Conservation (phyloP, 2,113 vertebrate genomes). For the Lepisosteus oculatus region DNA sequence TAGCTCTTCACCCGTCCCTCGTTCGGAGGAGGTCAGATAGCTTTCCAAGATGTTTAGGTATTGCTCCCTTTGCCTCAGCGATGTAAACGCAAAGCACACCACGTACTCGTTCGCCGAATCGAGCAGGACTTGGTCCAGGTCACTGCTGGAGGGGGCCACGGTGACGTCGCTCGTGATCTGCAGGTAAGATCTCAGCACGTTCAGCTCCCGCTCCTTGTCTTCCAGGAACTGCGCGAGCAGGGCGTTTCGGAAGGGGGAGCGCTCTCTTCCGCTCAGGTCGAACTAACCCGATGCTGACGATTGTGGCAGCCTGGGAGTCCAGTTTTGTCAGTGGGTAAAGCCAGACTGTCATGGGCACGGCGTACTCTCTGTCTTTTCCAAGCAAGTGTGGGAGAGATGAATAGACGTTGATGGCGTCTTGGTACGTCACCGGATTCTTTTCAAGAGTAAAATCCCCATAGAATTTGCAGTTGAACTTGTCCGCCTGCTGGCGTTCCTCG, state of each 20-base stretch:
- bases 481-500: not conserved
- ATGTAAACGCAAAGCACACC: conserved; percentile 25
- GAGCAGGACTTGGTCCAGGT: conserved; percentile 23
- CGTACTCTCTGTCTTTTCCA: too few relatives aligned
- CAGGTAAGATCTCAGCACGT: conserved; percentile 26
- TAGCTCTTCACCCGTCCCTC: not conserved
- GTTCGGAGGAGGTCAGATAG: conserved; percentile 13
- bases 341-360: too few relatives aligned
- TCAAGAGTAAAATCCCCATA: conserved; percentile 13
- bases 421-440: not conserved
- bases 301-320: too few relatives aligned
- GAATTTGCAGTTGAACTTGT: conserved; percentile 18
- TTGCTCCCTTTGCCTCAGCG: conserved; percentile 8
- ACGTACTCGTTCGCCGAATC: conserved; percentile 25
- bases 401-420: conserved; percentile 3
- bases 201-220: conserved; percentile 30
- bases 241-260: conserved; percentile 27
- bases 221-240: conserved; percentile 16
- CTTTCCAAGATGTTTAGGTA: conserved; percentile 22
- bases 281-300: too few relatives aligned
- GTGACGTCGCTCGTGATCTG: conserved; percentile 23
- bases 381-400: not conserved
- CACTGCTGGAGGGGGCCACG: conserved; percentile 19
- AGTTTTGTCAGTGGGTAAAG: too few relatives aligned
- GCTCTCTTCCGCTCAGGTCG: conserved; percentile 22